Evolutionary conservation across 2,797 vertebrate species (phyloP).

Genomic region (Sebastes nivosus): DNA sequence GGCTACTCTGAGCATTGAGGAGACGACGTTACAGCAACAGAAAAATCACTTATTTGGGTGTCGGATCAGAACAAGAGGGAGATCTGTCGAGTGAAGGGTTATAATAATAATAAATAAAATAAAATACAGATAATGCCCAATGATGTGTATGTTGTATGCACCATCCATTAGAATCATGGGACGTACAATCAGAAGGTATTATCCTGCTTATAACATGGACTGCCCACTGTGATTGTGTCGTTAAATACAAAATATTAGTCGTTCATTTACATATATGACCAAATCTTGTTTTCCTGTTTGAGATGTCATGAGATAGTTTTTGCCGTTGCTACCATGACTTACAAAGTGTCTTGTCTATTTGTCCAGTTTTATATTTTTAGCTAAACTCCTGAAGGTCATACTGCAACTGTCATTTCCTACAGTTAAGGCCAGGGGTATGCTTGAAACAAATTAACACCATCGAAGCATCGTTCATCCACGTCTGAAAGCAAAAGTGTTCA

Average conservation of each 20-base stretch:
- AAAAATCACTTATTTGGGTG: not conserved
- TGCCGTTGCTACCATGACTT: not conserved
- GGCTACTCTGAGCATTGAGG: not conserved
- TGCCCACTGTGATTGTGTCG: not conserved
- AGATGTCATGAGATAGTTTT: not conserved
- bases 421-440: not conserved
- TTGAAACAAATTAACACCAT: not conserved
- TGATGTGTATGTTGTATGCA: not conserved
- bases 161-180: not conserved
- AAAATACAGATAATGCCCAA: not conserved
- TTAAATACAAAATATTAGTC: not conserved
- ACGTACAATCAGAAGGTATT: not conserved
- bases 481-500: not conserved
- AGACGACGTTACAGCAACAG: not conserved
- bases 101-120: not conserved
- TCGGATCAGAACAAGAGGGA: not conserved
- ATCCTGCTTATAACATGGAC: not conserved
- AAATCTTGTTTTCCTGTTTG: not conserved
- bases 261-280: not conserved
- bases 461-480: not conserved
- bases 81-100: not conserved
- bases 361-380: not conserved
- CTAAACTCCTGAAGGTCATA: not conserved
- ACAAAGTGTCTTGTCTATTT: not conserved
- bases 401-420: not conserved